Conservation (phyloP, 2,888 invertebrate genomes). For the Pimpla rufipes region DNA sequence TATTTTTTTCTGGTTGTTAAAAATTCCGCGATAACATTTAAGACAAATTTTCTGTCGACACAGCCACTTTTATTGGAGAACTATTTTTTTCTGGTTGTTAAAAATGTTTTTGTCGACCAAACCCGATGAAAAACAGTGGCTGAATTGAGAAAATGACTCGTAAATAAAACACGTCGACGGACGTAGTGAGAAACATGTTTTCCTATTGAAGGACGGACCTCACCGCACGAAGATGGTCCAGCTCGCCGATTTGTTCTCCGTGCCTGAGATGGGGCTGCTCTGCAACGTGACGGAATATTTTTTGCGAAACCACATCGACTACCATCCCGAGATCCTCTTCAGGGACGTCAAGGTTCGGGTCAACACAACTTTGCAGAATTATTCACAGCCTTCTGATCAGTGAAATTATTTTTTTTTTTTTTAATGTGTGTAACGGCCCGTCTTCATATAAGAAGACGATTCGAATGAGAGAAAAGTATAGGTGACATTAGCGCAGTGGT, state of each 20-base stretch:
- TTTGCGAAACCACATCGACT: slow-evolving; percentile 94
- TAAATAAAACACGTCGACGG: too few relatives aligned
- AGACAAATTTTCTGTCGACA: too few relatives aligned
- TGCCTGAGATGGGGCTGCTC: slow-evolving; percentile 97
- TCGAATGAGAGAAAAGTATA: too few relatives aligned
- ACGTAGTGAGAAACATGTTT: too few relatives aligned
- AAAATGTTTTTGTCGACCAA: too few relatives aligned
- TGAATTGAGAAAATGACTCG: too few relatives aligned
- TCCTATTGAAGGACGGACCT: slow-evolving; percentile 77
- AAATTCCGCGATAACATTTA: too few relatives aligned
- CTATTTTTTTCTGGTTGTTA: neutral
- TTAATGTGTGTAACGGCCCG: neutral
- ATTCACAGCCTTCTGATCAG: neutral
- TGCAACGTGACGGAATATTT: slow-evolving; percentile 98
- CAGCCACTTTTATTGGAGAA: too few relatives aligned
- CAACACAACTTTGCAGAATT: slow-evolving; percentile 14
- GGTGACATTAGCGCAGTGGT: too few relatives aligned
- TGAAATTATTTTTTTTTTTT: neutral
- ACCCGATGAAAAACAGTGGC: too few relatives aligned
- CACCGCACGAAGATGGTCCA: slow-evolving; percentile 92
- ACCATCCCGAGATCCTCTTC: slow-evolving; percentile 98
- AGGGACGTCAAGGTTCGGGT: slow-evolving; percentile 94
- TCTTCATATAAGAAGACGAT: too few relatives aligned
- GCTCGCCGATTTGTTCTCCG: slow-evolving; percentile 97
- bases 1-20: neutral